These are phyloP conservation scores for Podiceps cristatus DNA, from an alignment of 2,113 vertebrate species.

Conservation along the genomic window DNA sequence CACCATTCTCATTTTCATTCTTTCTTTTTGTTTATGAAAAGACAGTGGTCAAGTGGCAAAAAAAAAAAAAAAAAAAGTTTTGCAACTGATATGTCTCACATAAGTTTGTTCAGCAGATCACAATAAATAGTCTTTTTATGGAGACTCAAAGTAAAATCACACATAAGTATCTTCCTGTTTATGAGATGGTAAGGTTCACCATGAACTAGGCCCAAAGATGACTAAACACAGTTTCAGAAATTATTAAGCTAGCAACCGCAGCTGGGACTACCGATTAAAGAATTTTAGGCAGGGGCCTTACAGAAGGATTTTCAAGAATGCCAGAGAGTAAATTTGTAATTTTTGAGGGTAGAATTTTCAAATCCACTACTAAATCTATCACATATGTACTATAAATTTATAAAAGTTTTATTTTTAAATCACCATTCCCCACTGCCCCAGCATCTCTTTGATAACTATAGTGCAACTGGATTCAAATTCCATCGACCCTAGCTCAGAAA, in stretches of 20 bases:
- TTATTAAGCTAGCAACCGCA: background rate
- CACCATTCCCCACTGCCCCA: background rate
- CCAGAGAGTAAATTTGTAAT: background rate
- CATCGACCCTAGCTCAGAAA: background rate
- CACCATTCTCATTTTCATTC: background rate
- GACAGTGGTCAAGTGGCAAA: fast-evolving
- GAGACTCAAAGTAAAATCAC: background rate
- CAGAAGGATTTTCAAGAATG: background rate
- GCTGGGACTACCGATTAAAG: background rate
- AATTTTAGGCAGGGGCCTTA: background rate
- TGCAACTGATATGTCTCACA: background rate
- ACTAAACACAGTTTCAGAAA: background rate
- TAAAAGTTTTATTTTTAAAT: background rate
- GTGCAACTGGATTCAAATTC: background rate
- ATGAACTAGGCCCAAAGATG: background rate
- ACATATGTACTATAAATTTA: background rate
- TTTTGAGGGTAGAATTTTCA: background rate
- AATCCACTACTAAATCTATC: background rate
- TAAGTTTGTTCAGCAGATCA: background rate
- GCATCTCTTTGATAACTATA: background rate
- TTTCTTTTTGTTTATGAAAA: background rate
- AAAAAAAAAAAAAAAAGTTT: too few relatives aligned
- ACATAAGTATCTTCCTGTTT: background rate
- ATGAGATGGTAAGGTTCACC: background rate
- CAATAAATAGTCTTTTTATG: background rate